Conservation (phyloP, 2,113 vertebrate species). For the Hippoglossus stenolepis region DNA sequence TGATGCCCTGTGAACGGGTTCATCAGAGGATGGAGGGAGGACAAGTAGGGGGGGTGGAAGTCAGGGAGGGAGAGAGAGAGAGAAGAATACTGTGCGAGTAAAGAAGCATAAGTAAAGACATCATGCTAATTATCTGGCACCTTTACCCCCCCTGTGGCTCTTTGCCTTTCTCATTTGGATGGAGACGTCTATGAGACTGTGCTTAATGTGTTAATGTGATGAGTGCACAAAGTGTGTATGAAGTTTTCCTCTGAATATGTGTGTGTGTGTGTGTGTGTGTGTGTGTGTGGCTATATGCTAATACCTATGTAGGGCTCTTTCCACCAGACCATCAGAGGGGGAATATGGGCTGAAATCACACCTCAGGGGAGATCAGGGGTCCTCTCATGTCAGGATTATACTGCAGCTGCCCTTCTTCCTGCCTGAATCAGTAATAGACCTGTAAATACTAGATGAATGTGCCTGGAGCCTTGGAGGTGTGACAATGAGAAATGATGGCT, state of each 20-base stretch:
- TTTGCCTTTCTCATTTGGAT: conserved; percentile 26
- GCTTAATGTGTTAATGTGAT: conserved; percentile 30
- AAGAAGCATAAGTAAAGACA: conserved; percentile 50
- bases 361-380: background rate
- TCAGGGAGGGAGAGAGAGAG: conserved; percentile 5
- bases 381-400: conserved; percentile 17
- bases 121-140: conserved; percentile 66
- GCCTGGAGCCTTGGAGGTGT: background rate
- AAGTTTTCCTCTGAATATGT: background rate
- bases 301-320: background rate
- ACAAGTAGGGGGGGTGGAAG: background rate
- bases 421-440: conserved; percentile 1
- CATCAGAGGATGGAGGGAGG: conserved; percentile 2
- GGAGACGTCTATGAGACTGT: conserved; percentile 3
- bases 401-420: background rate
- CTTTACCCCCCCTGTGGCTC: conserved; percentile 34
- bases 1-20: background rate
- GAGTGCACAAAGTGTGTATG: background rate
- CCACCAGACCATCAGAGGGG: background rate
- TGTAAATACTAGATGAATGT: conserved; percentile 4
- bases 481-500: background rate
- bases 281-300: background rate
- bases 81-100: conserved; percentile 21
- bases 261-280: background rate
- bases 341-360: conserved; percentile 8